Base-by-base conservation (phyloP, 2,113 vertebrate species). In the Neolamprologus sp. region DNA sequence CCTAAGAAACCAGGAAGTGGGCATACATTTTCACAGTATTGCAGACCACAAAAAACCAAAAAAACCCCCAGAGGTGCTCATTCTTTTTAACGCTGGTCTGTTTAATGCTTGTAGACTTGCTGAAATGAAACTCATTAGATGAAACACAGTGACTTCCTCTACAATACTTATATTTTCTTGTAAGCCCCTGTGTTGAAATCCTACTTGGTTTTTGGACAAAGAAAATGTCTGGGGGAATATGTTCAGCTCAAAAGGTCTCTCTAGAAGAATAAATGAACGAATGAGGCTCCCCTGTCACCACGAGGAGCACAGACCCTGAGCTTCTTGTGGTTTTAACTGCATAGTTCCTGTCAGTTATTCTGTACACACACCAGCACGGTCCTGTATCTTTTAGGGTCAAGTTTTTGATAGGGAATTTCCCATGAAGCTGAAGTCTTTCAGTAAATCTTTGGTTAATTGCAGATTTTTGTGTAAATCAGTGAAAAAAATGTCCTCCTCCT, bases 291-390 rank as follows among this genome's bases (percentile, higher is more conserved):
- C 92, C 92, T 49, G 8, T 79, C 53, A 95, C 90, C 60, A 93
- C 86, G 78, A 96, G 85, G 4, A 96, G 83, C 28, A 92, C 12
- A 5, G 90, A 88, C 3, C 89, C 90, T 0, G 1, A 0, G 6
- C 88, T 78, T 4, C 10, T 19, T 2, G 0, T 9, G 1, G 0
- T 0, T 3, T 1, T 0, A 0, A 0, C 0, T 4, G 2, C 0
- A 1, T 0, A 2, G 0, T 1, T 1, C 1, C 1, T 0, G 3
- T 65, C 12, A 8, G 21, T 16, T 5, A 0, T 30, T 1, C 0
- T 4, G 84, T 89, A 94, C 14, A 6, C 0, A 21, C 94, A 96
- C 86, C 87, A 75, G 45, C 92, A 95, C 0, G 19, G 37, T 3
- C 90, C 92, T 2, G 87, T 94, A 90, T 96, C 95, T 0, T 51